These are phyloP conservation scores for Gymnosoma rotundatum DNA, from an alignment of 2,888 invertebrate genomes.

Conservation along the genomic window DNA sequence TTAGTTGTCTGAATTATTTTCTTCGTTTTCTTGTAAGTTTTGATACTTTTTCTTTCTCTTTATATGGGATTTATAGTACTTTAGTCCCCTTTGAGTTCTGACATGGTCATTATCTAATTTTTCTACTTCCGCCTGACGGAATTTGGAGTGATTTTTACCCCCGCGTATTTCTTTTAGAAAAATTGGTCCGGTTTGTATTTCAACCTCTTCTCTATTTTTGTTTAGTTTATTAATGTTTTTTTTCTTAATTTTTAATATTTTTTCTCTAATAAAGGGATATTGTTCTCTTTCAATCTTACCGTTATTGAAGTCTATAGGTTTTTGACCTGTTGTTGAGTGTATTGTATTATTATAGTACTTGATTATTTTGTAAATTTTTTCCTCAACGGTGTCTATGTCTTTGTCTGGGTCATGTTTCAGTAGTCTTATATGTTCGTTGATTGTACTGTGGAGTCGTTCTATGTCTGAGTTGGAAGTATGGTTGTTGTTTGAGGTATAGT, in stretches of 20 bases:
- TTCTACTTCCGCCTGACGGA: too few species aligned
- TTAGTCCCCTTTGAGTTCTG: too few species aligned
- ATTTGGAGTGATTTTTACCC: conserved; percentile 19
- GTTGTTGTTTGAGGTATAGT: conserved; percentile 60
- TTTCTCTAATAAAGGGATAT: conserved; percentile 33
- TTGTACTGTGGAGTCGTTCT: conserved; percentile 69
- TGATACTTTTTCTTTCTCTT: conserved; percentile 19
- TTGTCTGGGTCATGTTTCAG: conserved; percentile 57
- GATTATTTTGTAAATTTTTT: conserved; percentile 52
- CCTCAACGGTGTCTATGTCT: conserved; percentile 57
- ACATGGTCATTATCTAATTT: too few species aligned
- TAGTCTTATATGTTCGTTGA: conserved; percentile 70
- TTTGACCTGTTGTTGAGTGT: conserved; percentile 11
- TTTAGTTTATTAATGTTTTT: conserved; percentile 34
- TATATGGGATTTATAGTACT: conserved; percentile 18
- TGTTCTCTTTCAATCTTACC: conserved; percentile 23
- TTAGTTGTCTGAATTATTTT: conserved; percentile 1
- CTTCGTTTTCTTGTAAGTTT: background rate
- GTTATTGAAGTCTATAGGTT: conserved; percentile 19
- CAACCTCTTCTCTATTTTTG: conserved; percentile 14
- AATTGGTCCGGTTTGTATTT: conserved; percentile 13
- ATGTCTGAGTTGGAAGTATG: conserved; percentile 69
- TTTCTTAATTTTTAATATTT: conserved; percentile 9
- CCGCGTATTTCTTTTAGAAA: background rate
- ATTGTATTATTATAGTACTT: conserved; percentile 39